A percentile compares a stretch with the other conserved stretches of the same genome.
Conservation (phyloP, 2,797 vertebrate species). For the Amblyraja radiata region DNA sequence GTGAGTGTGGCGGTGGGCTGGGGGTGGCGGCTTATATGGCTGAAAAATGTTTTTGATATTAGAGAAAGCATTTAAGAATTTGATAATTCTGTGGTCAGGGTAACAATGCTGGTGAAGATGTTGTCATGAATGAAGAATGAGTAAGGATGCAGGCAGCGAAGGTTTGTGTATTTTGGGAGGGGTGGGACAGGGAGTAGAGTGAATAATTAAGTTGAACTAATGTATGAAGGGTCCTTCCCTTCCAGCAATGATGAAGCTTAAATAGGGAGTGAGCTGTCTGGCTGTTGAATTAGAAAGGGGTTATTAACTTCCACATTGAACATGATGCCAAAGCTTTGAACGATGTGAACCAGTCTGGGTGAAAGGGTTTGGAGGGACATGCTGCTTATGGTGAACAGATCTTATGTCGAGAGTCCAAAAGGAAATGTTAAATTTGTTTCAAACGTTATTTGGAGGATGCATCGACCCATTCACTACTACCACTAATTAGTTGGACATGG, state of each 20-base stretch:
- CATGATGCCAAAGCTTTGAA: neutral
- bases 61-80: neutral
- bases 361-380: neutral
- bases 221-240: neutral
- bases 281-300: neutral
- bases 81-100: neutral
- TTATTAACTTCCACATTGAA: neutral
- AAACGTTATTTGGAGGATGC: neutral
- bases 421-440: neutral
- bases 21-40: neutral
- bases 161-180: no score
- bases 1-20: neutral
- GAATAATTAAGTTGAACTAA: no score
- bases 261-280: neutral
- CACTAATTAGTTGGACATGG: neutral
- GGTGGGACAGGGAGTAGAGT: no score
- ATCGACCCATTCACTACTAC: neutral
- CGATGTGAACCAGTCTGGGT: neutral
- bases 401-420: neutral
- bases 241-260: neutral
- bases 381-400: neutral
- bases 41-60: neutral
- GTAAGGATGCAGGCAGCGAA: neutral
- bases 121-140: neutral
- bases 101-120: neutral